These are phyloP conservation scores for Lota lota DNA, from an alignment of 2,113 vertebrate genomes.

Conservation along the genomic window DNA sequence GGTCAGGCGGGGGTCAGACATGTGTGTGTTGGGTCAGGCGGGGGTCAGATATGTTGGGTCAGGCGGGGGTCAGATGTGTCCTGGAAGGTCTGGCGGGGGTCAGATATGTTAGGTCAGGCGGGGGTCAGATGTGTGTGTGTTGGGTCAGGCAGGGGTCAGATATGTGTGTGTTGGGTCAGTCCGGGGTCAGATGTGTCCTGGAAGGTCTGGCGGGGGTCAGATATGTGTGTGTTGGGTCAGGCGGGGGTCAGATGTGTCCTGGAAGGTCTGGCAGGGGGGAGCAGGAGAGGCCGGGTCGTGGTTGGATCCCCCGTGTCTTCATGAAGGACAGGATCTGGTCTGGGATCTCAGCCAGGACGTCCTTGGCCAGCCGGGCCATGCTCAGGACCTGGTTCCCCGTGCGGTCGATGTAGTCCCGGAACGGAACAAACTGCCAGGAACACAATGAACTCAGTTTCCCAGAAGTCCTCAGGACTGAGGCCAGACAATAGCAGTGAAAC, in stretches of 20 bases:
- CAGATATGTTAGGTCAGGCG: conserved; percentile 14
- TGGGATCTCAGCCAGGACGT: conserved; percentile 92
- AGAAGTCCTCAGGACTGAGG: too few species aligned
- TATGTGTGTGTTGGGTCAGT: too few species aligned
- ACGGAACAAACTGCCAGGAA: conserved; percentile 86
- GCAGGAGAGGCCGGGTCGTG: conserved; percentile 69
- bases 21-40: too few species aligned
- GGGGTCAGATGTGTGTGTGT: conserved; percentile 30
- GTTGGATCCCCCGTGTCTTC: conserved; percentile 88
- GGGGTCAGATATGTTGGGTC: conserved; percentile 50
- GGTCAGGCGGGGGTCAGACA: conserved; percentile 7
- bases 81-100: too few species aligned
- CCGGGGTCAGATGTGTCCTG: conserved; percentile 27
- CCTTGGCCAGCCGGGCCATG: conserved; percentile 95
- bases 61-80: conserved; percentile 48
- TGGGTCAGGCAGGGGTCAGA: too few species aligned
- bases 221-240: not conserved
- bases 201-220: conserved; percentile 27
- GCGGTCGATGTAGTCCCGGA: conserved; percentile 93
- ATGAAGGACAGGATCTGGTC: conserved; percentile 97
- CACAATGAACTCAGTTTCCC: too few species aligned
- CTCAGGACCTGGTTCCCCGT: conserved; percentile 94
- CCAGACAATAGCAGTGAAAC: too few species aligned
- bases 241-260: conserved; percentile 22
- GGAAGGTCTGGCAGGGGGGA: conserved; percentile 57